Evolutionary conservation across 2,113 vertebrate species (phyloP).

Genomic region (Suricata suricatta): DNA sequence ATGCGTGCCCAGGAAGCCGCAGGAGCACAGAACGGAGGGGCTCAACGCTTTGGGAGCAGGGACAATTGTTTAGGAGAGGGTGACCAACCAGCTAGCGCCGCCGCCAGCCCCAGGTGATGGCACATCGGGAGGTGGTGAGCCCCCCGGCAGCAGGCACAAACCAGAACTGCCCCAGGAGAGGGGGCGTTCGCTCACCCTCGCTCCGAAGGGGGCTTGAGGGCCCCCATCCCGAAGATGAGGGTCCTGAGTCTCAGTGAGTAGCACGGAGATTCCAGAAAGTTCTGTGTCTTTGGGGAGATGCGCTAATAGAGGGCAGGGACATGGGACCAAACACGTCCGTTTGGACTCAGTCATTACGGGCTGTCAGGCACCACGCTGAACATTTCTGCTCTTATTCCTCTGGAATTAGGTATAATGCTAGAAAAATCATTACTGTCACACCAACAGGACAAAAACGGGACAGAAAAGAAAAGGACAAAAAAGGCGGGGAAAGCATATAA

Average conservation of each 20-base stretch:
- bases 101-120: not conserved
- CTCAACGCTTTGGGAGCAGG: not conserved
- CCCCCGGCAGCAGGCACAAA: not conserved
- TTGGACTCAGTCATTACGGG: not conserved
- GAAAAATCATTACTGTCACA: not conserved
- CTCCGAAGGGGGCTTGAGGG: not conserved
- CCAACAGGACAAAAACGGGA: not conserved
- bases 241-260: not conserved
- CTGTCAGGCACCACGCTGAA: not conserved
- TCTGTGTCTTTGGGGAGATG: not conserved
- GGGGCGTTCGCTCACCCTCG: no score
- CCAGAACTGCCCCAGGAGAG: not conserved
- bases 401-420: not conserved
- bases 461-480: not conserved
- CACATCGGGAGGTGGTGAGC: not conserved
- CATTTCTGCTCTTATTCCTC: not conserved
- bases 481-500: not conserved
- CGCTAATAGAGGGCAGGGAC: not conserved
- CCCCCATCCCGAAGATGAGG: not conserved
- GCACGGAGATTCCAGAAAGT: rapidly evolving
- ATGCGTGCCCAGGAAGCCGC: not conserved
- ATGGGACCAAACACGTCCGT: not conserved
- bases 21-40: not conserved
- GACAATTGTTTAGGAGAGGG: not conserved
- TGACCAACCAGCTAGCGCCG: not conserved